These are phyloP conservation scores for Crossaster papposus DNA, from an alignment of 53 echinoderm and acorn worm species.

Conservation along the genomic window DNA sequence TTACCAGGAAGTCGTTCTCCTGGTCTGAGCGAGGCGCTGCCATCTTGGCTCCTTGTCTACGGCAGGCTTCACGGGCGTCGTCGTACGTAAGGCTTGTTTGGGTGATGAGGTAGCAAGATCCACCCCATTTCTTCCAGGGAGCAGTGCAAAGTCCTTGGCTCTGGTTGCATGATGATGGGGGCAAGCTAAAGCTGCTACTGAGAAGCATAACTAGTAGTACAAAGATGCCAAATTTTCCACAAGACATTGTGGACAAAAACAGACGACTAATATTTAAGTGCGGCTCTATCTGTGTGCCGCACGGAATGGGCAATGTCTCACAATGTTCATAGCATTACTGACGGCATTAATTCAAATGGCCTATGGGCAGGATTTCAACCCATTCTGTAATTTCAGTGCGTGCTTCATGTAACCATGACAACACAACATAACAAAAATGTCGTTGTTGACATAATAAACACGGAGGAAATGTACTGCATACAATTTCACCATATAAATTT, in stretches of 20 bases:
- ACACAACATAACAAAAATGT: too few relatives aligned
- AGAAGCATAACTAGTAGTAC: not conserved
- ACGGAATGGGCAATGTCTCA: not conserved
- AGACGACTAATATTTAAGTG: not conserved
- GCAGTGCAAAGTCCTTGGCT: not conserved
- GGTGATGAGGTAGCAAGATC: constrained; percentile 14
- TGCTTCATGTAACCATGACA: too few relatives aligned
- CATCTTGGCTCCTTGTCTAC: not conserved
- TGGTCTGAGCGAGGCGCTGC: not conserved
- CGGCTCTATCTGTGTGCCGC: not conserved
- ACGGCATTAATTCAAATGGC: too few relatives aligned
- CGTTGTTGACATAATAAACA: too few relatives aligned
- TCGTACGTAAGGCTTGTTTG: not conserved
- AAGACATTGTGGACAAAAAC: not conserved
- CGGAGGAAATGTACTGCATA: too few relatives aligned
- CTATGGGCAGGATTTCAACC: too few relatives aligned
- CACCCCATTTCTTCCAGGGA: constrained; percentile 1
- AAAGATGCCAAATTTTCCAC: not conserved
- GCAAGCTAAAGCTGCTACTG: not conserved
- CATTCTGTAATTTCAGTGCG: too few relatives aligned
- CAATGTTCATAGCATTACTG: too few relatives aligned
- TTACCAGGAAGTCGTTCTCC: not conserved
- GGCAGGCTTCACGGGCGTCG: constrained; percentile 1
- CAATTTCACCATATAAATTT: too few relatives aligned
- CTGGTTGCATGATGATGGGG: not conserved